phyloP scores from a whole-genome alignment of 2,113 vertebrate species.

The Hucho hucho region DNA sequence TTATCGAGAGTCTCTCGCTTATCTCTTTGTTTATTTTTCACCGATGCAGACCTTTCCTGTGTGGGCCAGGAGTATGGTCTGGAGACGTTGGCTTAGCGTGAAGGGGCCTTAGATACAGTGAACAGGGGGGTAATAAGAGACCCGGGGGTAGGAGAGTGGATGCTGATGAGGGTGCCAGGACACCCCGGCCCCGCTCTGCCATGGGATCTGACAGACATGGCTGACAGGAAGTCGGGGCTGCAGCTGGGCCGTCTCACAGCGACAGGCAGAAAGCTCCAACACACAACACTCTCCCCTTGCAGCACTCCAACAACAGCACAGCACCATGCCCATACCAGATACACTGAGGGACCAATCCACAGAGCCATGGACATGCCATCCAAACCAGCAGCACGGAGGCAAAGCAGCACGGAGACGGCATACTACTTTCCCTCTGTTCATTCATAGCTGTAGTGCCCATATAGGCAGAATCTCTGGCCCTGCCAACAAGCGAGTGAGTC shows the following conservation, averaged over 20 bases:
- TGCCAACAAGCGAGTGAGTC: background rate
- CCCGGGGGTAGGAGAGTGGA: constrained; percentile 29
- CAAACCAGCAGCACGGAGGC: constrained; percentile 26
- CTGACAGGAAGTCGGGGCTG: constrained; percentile 56
- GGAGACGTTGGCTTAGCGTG: constrained; percentile 45
- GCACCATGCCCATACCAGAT: constrained; percentile 14
- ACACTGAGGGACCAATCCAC: constrained; percentile 23
- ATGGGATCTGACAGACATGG: constrained; percentile 33
- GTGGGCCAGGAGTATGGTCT: constrained; percentile 54
- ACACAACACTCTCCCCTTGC: constrained; percentile 23
- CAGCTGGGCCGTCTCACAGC: constrained; percentile 54
- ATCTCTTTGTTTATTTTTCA: constrained; percentile 76
- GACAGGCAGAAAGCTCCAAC: constrained; percentile 49
- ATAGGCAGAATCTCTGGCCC: background rate
- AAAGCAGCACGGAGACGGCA: background rate
- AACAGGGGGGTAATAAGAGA: constrained; percentile 41
- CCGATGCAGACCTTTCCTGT: constrained; percentile 69
- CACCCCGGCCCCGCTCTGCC: constrained; percentile 37
- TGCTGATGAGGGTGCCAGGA: constrained; percentile 41
- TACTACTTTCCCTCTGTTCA: background rate
- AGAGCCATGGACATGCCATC: constrained; percentile 17
- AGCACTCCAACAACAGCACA: constrained; percentile 40
- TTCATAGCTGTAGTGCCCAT: background rate
- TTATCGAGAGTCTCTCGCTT: constrained; percentile 68
- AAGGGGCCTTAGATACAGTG: constrained; percentile 57